Evolutionary conservation across 2,113 vertebrate species (phyloP).

Genomic region (Caretta caretta): DNA sequence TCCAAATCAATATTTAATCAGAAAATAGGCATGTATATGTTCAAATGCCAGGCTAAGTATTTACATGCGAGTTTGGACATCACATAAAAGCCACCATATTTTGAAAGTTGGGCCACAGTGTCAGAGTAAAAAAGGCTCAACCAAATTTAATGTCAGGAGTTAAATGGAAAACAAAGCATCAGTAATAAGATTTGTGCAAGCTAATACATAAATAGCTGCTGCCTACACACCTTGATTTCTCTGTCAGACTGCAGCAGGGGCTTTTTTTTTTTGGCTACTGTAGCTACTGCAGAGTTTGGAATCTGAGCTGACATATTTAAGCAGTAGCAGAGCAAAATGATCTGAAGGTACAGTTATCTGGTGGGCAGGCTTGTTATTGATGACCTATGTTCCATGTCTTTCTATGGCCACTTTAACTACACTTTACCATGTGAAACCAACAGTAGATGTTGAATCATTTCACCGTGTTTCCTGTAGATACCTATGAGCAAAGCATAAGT

Average conservation of each 20-base stretch:
- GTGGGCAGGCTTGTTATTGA: not conserved
- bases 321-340: not conserved
- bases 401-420: not conserved
- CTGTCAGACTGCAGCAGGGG: not conserved
- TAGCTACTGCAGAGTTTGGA: not conserved
- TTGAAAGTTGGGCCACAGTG: not conserved
- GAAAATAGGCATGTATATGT: not conserved
- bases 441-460: accelerated
- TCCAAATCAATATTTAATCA: not conserved
- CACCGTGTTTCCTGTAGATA: accelerated
- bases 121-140: not conserved
- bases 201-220: not conserved
- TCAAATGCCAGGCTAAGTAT: not conserved
- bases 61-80: not conserved
- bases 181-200: not conserved
- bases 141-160: not conserved
- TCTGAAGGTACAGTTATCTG: not conserved
- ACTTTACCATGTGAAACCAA: not conserved
- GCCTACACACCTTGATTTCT: not conserved
- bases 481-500: not conserved
- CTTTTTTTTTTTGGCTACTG: not conserved
- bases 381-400: not conserved
- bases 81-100: not conserved
- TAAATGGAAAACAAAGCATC: not conserved
- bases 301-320: not conserved